A percentile compares a stretch with the other conserved stretches of the same genome.
Evolutionary conservation across 2,797 vertebrate species (phyloP).

Genomic region (Melopsittacus undulatus): DNA sequence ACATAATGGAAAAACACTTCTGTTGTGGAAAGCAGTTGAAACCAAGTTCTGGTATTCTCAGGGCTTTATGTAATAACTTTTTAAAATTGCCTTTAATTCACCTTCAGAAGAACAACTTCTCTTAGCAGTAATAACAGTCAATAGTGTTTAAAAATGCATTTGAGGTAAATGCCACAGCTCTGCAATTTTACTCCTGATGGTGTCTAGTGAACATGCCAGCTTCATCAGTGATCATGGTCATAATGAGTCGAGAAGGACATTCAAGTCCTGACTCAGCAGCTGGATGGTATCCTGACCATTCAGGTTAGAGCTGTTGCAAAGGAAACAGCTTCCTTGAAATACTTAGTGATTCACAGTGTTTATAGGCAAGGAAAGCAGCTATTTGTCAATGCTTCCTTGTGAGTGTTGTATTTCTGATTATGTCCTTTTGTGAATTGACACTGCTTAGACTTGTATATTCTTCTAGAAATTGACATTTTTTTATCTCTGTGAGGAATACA

Average conservation of each 20-base stretch:
- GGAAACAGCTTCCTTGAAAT: background rate
- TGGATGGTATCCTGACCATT: background rate
- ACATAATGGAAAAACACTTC: background rate
- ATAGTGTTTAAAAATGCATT: accelerated
- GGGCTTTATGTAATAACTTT: background rate
- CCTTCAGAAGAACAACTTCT: background rate
- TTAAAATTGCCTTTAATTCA: background rate
- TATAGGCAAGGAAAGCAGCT: background rate
- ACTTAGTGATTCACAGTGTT: conserved; percentile 8
- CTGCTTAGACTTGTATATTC: background rate
- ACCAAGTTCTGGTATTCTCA: background rate
- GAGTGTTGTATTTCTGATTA: background rate
- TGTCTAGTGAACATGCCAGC: background rate
- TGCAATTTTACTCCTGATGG: background rate
- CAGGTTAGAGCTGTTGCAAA: background rate
- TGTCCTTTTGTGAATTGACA: background rate
- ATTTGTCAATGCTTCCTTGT: background rate
- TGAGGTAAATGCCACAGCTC: background rate
- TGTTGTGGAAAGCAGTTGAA: background rate
- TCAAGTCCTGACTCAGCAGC: background rate
- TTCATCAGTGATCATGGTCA: background rate
- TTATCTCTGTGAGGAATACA: background rate
- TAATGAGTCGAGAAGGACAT: background rate
- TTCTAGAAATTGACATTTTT: background rate
- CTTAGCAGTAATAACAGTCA: background rate